Percentiles rank a stretch among this genome's conserved stretches.
These are phyloP conservation scores for Telenomus remus DNA, from an alignment of 1,140 invertebrate species.

Conservation along the genomic window DNA sequence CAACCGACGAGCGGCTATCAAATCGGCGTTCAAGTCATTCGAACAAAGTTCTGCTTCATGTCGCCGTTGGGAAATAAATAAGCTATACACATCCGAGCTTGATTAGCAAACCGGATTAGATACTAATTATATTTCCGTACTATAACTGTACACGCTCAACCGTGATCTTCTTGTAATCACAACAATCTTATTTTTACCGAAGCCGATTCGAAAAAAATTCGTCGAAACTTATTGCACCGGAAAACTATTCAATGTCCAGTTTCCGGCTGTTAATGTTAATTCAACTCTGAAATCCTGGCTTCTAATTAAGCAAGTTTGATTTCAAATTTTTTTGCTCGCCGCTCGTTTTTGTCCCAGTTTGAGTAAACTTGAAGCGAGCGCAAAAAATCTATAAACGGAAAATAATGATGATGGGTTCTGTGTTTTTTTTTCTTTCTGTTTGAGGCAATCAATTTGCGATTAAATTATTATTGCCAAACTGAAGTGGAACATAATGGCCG, in stretches of 20 bases:
- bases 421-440: background rate
- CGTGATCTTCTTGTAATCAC: constrained; percentile 22
- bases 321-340: too few species aligned
- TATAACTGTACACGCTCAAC: constrained; percentile 37
- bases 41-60: constrained; percentile 36
- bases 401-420: too few species aligned
- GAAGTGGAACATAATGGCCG: constrained; percentile 28
- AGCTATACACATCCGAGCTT: constrained; percentile 38
- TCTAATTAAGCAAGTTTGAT: too few species aligned
- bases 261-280: too few species aligned
- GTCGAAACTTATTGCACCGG: constrained; percentile 9
- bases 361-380: too few species aligned
- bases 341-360: too few species aligned
- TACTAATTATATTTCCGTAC: constrained; percentile 49
- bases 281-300: too few species aligned
- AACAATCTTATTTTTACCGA: constrained; percentile 2
- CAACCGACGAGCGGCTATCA: constrained; percentile 22
- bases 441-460: constrained; percentile 3
- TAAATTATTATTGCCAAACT: constrained; percentile 36
- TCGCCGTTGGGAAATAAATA: constrained; percentile 43
- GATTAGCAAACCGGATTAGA: constrained; percentile 53
- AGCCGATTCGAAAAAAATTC: constrained; percentile 12
- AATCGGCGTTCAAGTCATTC: constrained; percentile 21
- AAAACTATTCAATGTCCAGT: constrained; percentile 1
- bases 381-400: too few species aligned